phyloP scores from a whole-genome alignment of 2,113 vertebrate species.

The Podiceps cristatus region DNA sequence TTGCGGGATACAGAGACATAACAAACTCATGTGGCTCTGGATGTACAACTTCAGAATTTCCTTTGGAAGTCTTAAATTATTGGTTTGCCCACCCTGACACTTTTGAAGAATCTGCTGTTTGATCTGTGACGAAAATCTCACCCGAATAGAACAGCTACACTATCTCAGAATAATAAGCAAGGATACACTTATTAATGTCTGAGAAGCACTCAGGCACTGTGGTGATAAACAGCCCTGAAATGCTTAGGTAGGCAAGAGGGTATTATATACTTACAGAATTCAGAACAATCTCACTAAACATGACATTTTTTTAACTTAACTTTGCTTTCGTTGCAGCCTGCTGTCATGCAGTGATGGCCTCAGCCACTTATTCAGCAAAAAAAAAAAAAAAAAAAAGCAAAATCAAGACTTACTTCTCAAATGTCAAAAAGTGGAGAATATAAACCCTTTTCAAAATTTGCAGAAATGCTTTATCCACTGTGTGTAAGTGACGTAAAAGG shows the following conservation, averaged over 20 bases:
- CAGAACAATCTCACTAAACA: neutral
- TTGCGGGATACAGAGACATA: neutral
- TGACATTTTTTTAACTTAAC: neutral
- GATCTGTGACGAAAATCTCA: neutral
- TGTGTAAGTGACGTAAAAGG: neutral
- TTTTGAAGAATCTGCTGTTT: neutral
- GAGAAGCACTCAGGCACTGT: fast-evolving
- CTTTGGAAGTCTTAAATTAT: neutral
- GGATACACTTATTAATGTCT: neutral
- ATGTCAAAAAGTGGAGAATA: neutral
- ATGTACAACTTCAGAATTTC: neutral
- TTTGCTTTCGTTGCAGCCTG: neutral
- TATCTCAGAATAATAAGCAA: neutral
- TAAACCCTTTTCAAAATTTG: neutral
- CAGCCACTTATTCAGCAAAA: neutral
- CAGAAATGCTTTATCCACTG: neutral
- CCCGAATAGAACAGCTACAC: neutral
- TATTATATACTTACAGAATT: neutral
- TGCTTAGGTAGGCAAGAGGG: neutral
- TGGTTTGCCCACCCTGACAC: neutral
- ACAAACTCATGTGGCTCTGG: neutral
- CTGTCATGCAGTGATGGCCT: neutral
- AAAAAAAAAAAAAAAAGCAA: neutral
- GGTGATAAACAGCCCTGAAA: neutral
- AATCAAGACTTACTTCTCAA: neutral